Conservation (phyloP, 2,797 vertebrate genomes). For the Glyptemys insculpta region DNA sequence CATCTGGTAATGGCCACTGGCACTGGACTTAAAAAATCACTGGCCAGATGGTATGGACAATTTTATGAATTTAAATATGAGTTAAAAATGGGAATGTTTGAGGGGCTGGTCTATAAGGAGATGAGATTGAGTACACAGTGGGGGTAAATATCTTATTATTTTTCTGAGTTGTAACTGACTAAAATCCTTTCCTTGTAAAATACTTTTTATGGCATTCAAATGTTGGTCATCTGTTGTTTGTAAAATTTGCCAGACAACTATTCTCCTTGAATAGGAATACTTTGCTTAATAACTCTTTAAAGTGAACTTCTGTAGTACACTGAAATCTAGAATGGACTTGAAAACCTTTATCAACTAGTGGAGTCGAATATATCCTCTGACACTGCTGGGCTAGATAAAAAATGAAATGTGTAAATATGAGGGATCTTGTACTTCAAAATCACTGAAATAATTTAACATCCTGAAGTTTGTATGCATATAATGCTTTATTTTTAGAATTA, state of each 20-base stretch:
- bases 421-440: rapidly evolving
- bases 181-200: not conserved
- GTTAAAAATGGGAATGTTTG: not conserved
- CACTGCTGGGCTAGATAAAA: not conserved
- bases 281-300: not conserved
- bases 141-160: no score
- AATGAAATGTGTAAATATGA: not conserved
- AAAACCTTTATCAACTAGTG: not conserved
- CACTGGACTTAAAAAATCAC: not conserved
- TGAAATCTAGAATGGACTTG: not conserved
- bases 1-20: not conserved
- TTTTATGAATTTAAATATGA: not conserved
- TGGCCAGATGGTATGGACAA: not conserved
- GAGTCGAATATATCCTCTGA: not conserved
- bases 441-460: not conserved
- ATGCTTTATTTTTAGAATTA: not conserved
- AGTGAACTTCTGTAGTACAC: not conserved
- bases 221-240: no score
- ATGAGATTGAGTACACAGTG: not conserved
- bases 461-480: not conserved
- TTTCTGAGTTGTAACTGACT: not conserved
- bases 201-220: no score
- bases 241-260: not conserved
- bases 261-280: not conserved
- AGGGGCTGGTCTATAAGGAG: not conserved